Evolutionary conservation across 2,888 invertebrate species (phyloP), one percentile per base, ranked within the genome.

Genomic region (Incurvaria masculella): DNA sequence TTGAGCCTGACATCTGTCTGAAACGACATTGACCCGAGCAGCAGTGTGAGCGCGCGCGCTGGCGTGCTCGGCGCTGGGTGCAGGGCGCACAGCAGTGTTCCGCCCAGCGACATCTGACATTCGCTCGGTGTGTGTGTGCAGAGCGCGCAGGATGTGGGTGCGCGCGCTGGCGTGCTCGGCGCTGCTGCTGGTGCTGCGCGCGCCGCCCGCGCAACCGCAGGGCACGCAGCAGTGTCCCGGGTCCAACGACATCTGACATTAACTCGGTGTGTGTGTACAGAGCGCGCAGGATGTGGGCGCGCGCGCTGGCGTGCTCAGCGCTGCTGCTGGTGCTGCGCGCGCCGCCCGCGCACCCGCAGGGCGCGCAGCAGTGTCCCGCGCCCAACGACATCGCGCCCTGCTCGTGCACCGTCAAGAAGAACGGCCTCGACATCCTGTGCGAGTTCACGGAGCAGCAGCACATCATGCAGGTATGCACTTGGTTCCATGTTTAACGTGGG

Each of bases 371-470:
- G 66, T 91, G 91, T 69, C 92, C 92, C 42, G 74, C 86, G 52
- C 83, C 85, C 56, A 73, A 71, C 62, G 89, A 89, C 52, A 89
- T 93, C 61, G 70, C 85, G 46, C 92, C 93, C 26, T 94, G 94
- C 73, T 80, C 83, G 57, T 94, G 94, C 68, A 85, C 84, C 57
- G 88, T 92, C 56, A 93, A 93, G 72, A 93, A 91, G 72, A 89
- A 91, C 61, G 93, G 93, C 42, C 81, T 94, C 57, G 94, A 94
- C 66, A 87, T 94, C 54, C 81, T 91, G 54, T 94, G 94, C 81
- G 93, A 94, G 78, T 87, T 88, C 59, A 92, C 92, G 46, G 91
- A 92, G 64, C 83, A 87, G 58, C 81, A 81, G 55, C 89, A 90
- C 61, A 91, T 94, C 65, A 85, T 76, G 52, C 75, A 73, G 69